Evolutionary conservation across 2,113 vertebrate species (phyloP), one percentile per base, ranked within the genome.

Genomic region (Merops nubicus): DNA sequence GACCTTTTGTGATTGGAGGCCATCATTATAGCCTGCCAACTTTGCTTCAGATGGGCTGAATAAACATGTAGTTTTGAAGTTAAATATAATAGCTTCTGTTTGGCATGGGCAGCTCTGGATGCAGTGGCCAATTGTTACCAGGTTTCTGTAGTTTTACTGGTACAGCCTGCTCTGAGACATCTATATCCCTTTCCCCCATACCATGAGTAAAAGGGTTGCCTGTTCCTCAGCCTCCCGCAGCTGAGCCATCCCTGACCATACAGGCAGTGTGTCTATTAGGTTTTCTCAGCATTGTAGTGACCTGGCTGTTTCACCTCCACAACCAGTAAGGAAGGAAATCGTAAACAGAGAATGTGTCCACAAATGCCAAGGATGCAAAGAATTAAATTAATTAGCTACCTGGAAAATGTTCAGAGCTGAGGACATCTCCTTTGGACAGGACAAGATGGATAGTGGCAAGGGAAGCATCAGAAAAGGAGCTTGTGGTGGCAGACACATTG

Each of bases 231-330:
- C 16, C 29, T 86, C 40, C 40, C 51, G 7, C 5, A 5, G 31
- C 47, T 88, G 45, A 67, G 45, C 60, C 7, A 2, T 43, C 26
- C 23, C 3, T 1, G 31, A 50, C 53, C n/a, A 7, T 11, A 15
- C 0, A 0, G 33, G 15, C 1, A 0, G 45, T 23, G 34, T 40
- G 15, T 20, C 45, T 85, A 12, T 33, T 34, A 50, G n/a, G 21
- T 86, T 91, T 84, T 77, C 59, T 91, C 45, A 86, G 38, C 34
- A 26, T 77, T 0, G 6, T 65, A 28, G 77, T 43, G 78, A 67
- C 45, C 47, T 81, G 28, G 1, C 7, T 87, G 64, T 33, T 91
- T 59, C 47, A 80, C 17, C 17, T 67, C 47, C 9, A 1, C 51
- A 40, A 47, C 38, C 22, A 56, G 57, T 79, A 75, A 59, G 17